Percentiles rank a stretch among this genome's conserved stretches.
phyloP scores from a whole-genome alignment of 92 coral and sea anemone genomes.

The Phymanthus crucifer region DNA sequence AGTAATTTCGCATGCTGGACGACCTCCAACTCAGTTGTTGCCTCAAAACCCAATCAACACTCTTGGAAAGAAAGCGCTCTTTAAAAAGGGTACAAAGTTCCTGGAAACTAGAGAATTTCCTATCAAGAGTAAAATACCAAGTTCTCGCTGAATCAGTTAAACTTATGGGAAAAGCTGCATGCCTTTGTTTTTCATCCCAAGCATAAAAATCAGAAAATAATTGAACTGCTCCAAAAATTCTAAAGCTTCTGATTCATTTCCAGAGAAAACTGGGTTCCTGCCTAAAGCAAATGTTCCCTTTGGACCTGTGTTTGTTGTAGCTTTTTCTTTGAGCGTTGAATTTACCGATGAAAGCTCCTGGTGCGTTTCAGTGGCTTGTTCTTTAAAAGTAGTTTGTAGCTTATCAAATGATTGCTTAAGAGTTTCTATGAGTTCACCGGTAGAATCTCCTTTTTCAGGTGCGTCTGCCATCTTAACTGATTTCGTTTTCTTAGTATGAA shows the following conservation, averaged over 20 bases:
- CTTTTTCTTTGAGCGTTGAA: background rate
- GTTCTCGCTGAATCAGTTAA: background rate
- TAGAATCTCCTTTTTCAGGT: background rate
- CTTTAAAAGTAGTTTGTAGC: background rate
- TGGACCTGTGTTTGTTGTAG: background rate
- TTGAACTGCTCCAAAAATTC: conserved; percentile 13
- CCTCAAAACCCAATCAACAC: conserved; percentile 14
- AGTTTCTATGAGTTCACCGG: background rate
- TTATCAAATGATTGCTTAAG: background rate
- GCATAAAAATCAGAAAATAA: background rate
- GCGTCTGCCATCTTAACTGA: background rate
- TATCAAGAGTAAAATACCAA: conserved; percentile 11
- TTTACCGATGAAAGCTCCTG: background rate
- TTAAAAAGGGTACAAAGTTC: background rate
- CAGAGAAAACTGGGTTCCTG: background rate
- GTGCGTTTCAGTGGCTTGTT: background rate
- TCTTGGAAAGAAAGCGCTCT: conserved; percentile 10
- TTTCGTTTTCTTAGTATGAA: background rate
- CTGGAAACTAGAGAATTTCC: background rate
- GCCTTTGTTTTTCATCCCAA: conserved; percentile 3
- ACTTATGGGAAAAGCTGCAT: conserved; percentile 3
- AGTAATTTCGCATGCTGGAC: no score
- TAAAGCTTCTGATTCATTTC: conserved; percentile 8
- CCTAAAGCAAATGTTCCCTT: background rate
- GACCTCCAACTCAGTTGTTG: conserved; percentile 1